Base-by-base conservation (phyloP, 2,113 vertebrate species). In the Nannobrachium achirus region DNA sequence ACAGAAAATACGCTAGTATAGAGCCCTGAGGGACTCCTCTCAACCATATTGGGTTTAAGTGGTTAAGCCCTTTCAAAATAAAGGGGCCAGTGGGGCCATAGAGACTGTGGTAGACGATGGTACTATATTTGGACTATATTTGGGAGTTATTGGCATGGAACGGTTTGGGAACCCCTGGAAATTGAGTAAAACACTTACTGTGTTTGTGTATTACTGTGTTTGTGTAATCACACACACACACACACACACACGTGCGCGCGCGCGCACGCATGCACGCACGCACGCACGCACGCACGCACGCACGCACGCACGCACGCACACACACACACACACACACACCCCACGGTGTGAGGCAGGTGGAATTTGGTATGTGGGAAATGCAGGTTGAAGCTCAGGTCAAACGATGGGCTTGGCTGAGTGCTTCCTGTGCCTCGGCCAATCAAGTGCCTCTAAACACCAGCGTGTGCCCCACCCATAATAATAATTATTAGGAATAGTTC, bases 121-220 rank as follows among this genome's bases (percentile, higher is more conserved):
- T n/a, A n/a, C n/a, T n/a, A n/a, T n/a, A n/a, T n/a, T n/a, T n/a
- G n/a, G n/a, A n/a, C 25, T 33, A 4, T 33, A 33, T 33, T 33
- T 33, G 25, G 25, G 25, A 5, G 25, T 33, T 33, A 3, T 33
- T 33, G 25, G 25, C 2, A 33, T 33, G 25, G 25, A 33, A 33
- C 25, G 25, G 25, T 33, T 33, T 33, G 25, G 79, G 91, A 91
- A 74, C 88, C 95, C 51, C 93, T 33, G 25, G 25, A 4, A 33
- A 2, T 33, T 33, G 25, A 33, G 25, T 33, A 33, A 33, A 92
- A 75, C 89, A 92, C 71, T 62, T 96, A 38, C 87, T 81, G 96
- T 96, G 91, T 94, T 95, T 88, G 76, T 64, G 56, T 81, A 44
- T n/a, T n/a, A n/a, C n/a, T n/a, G n/a, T n/a, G n/a, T n/a, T n/a